phyloP scores from a whole-genome alignment of 2,113 vertebrate genomes.

The Crotalus tigris region DNA sequence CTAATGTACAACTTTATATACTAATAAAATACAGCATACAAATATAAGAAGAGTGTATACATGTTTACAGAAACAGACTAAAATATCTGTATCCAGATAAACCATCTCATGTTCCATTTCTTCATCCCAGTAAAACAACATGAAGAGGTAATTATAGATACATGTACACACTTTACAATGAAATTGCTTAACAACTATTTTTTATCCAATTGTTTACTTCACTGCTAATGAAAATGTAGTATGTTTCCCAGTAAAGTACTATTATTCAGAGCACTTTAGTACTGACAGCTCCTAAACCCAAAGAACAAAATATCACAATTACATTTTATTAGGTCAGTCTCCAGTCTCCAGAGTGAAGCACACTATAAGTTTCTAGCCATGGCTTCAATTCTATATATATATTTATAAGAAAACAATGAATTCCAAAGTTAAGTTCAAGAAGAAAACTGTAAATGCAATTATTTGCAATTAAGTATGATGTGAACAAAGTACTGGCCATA shows the following conservation, averaged over 20 bases:
- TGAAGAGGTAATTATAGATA: background rate
- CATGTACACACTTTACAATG: background rate
- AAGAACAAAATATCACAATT: background rate
- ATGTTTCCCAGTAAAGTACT: background rate
- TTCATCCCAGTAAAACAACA: background rate
- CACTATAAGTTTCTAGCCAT: background rate
- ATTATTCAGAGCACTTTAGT: background rate
- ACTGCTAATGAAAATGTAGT: background rate
- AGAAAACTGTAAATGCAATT: background rate
- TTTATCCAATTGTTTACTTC: background rate
- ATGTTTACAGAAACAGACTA: background rate
- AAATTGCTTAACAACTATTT: background rate
- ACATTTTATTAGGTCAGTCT: background rate
- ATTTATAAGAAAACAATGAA: background rate
- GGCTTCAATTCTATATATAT: background rate
- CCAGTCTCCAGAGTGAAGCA: background rate
- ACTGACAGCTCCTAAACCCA: background rate
- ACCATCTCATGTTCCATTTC: background rate
- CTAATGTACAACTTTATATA: background rate
- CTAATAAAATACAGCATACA: background rate
- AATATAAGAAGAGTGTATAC: background rate
- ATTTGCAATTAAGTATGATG: background rate
- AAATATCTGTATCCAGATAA: background rate
- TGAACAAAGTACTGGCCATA: background rate
- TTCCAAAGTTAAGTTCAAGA: background rate